Base-by-base conservation (phyloP, 1,140 invertebrate genomes). In the Dryas iulia region DNA sequence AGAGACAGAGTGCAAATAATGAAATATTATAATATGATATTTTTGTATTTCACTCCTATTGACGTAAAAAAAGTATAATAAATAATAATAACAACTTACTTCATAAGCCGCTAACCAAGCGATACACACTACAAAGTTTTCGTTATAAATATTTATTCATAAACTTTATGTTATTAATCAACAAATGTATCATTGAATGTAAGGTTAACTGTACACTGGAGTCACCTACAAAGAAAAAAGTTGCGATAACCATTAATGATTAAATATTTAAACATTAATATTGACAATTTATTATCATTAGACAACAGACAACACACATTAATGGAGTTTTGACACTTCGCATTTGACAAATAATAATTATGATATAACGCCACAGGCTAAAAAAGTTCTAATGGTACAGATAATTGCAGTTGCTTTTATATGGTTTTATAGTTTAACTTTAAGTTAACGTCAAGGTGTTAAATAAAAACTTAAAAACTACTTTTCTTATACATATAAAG, bases 91-190 rank as follows among this genome's bases (percentile, higher is more conserved):
- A 47, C 39, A 47, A 62, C 62, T 65, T 58, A 65, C 62, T 39
- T 65, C 62, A 65, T 65, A 57, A 10, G 62, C 62, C 54, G 62
- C 28, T 28, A 65, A 65, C 62, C 7, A 54, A 26, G 18, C 61
- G 28, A 23, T 24, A 33, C 11, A 56, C 28, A 57, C 52, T 33
- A 64, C 3, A 28, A 18, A 10, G 5, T 47, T 47, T 8, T 18
- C 18, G 21, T 1, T 47, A 21, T 18, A 47, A 47, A 47, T 21
- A 18, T 47, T 1, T 18, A 47, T 47, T 47, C 6, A 39, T 14
- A 47, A 21, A 47, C 0, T 21, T 31, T 56, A 31, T 23, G 10
- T 31, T 53, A 33, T 33, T 64, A n/a, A 11, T 12, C n/a, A 33
- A 31, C 7, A 64, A 64, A 31, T 56, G 47, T 64, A 31, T 33